Evolutionary conservation across 2,113 vertebrate species (phyloP).

Genomic region (Theristicus caerulescens): DNA sequence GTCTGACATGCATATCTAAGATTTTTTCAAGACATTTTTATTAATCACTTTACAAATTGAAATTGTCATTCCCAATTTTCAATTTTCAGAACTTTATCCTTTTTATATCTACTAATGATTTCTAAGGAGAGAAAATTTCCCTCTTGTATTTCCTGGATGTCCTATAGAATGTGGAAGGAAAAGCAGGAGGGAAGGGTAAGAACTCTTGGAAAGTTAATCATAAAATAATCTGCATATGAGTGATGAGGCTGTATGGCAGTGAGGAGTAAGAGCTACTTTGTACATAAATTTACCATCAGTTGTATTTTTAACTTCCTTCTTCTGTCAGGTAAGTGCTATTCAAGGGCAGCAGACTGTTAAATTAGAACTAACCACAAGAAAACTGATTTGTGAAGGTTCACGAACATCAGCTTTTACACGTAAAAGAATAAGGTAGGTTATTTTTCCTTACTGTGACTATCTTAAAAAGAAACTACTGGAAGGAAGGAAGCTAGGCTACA

Average conservation of each 20-base stretch:
- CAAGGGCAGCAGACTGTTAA: background rate
- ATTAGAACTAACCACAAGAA: background rate
- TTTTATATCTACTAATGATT: background rate
- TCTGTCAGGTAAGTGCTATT: background rate
- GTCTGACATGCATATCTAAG: background rate
- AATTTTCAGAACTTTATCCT: background rate
- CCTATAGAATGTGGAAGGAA: background rate
- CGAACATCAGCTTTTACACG: background rate
- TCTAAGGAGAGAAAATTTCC: background rate
- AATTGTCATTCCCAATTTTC: background rate
- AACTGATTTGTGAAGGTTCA: background rate
- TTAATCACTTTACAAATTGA: background rate
- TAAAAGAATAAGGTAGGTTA: background rate
- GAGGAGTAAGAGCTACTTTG: background rate
- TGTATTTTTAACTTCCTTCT: background rate
- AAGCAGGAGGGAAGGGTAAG: background rate
- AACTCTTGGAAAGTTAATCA: background rate
- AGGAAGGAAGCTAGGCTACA: background rate
- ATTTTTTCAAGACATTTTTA: background rate
- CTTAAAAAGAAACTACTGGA: background rate
- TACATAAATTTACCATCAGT: background rate
- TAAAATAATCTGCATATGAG: background rate
- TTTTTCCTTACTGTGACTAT: background rate
- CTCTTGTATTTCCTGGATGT: background rate
- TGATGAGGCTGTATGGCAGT: rapidly evolving